Evolutionary conservation across 2,797 vertebrate species (phyloP), one percentile per base, ranked within the genome.

Genomic region (Notolabrus celidotus): DNA sequence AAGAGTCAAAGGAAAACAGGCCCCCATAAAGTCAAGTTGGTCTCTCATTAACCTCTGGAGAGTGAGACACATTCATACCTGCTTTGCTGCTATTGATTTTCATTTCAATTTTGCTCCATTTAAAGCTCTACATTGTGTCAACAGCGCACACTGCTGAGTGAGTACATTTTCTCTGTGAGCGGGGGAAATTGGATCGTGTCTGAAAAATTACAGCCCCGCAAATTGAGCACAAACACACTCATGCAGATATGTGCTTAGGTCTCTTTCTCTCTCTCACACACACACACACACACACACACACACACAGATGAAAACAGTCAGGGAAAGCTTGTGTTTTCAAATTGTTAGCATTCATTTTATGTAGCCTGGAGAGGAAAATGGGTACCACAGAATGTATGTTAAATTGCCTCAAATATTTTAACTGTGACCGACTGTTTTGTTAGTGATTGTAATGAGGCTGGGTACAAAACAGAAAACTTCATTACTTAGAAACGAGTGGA

Each of bases 21-120:
- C 38, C n/a, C 6, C 67, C 19, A 22, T 20, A 22, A 63, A 22
- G 11, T 31, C 3, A 31, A 31, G 29, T 31, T 45, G 45, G 43
- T 27, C 6, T 43, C 33, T 31, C 27, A 38, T 50, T 50, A 39
- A 27, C 47, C 60, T 71, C 62, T 17, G 33, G 29, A 70, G 67
- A 74, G 34, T 15, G 10, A 17, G 31, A 42, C 33, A 22, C 45
- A 49, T 65, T 52, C 67, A 46, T 14, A 76, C 23, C 52, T 31
- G 56, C 51, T 47, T 72, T 33, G 67, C n/a, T 49, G 49, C 47
- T 58, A 85, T 86, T 81, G 86, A 89, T 84, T 89, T 79, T 74
- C 33, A 78, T 84, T 83, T 82, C 63, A 80, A 66, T 82, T 79
- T 74, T 56, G 49, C 67, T 73, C 65, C 50, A 52, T 80, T 79